Percentiles rank a stretch among this genome's conserved stretches.
phyloP scores from a whole-genome alignment of 2,888 invertebrate genomes.

The Meganola albula region DNA sequence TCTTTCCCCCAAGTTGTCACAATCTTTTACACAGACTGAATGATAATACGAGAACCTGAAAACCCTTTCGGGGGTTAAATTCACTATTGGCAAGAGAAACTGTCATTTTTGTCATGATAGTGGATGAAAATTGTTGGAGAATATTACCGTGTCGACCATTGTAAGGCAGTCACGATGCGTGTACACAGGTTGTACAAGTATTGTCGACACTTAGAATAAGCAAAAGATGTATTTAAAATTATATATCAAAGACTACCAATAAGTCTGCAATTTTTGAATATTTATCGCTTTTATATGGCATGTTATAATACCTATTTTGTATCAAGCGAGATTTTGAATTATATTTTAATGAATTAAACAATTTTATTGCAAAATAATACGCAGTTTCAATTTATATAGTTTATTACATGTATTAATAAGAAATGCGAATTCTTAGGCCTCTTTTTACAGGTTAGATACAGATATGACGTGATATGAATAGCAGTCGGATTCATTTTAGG shows the following conservation, averaged over 20 bases:
- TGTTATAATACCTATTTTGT: slow-evolving; percentile 31
- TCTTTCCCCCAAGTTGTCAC: too few species aligned
- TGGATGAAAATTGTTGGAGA: too few species aligned
- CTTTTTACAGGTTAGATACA: slow-evolving; percentile 19
- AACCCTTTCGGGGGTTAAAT: too few species aligned
- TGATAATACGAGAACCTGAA: too few species aligned
- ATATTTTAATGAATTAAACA: slow-evolving; percentile 24
- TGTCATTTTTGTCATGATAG: too few species aligned
- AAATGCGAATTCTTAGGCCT: slow-evolving; percentile 24
- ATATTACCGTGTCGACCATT: too few species aligned
- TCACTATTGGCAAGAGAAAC: too few species aligned
- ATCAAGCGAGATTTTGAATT: slow-evolving; percentile 23
- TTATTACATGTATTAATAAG: slow-evolving; percentile 22
- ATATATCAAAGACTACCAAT: slow-evolving; percentile 37
- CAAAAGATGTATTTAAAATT: slow-evolving; percentile 34
- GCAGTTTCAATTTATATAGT: slow-evolving; percentile 20
- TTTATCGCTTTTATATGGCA: slow-evolving; percentile 38
- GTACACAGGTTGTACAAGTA: slow-evolving; percentile 46
- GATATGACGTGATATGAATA: slow-evolving; percentile 29
- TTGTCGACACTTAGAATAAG: slow-evolving; percentile 45
- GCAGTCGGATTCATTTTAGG: slow-evolving; percentile 18
- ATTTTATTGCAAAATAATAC: slow-evolving; percentile 28
- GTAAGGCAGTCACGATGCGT: slow-evolving; percentile 42
- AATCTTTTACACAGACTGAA: too few species aligned
- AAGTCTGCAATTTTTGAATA: slow-evolving; percentile 44